Evolutionary conservation across 2,113 vertebrate genomes (phyloP).

Genomic region (Callionymus lyra): DNA sequence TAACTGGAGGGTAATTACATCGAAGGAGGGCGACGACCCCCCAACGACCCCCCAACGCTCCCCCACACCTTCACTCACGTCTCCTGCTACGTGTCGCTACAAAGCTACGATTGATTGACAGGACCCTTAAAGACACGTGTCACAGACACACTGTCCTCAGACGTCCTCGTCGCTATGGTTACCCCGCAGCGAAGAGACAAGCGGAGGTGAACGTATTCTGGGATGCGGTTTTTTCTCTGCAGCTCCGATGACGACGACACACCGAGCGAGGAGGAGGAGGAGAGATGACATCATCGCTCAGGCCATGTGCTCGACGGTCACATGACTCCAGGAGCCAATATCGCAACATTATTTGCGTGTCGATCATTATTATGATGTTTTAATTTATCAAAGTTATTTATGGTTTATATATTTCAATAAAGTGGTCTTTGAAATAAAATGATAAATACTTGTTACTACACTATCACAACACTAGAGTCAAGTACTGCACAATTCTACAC

Average conservation of each 20-base stretch:
- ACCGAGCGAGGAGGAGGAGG: constrained; percentile 17
- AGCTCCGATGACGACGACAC: constrained; percentile 7
- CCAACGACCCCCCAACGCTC: constrained; percentile 10
- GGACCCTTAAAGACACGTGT: too few species aligned
- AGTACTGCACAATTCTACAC: too few species aligned
- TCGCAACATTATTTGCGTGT: too few species aligned
- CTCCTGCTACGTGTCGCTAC: not conserved
- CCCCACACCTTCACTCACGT: constrained; percentile 1
- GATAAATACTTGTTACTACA: too few species aligned
- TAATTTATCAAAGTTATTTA: too few species aligned
- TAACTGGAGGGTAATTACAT: constrained; percentile 28
- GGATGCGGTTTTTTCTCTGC: not conserved
- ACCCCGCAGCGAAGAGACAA: not conserved
- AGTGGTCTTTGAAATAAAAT: too few species aligned
- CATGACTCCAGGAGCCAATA: constrained; percentile 37
- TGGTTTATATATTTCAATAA: too few species aligned
- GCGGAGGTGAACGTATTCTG: too few species aligned
- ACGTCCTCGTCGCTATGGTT: not conserved
- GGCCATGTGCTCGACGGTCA: constrained; percentile 68
- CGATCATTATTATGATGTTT: too few species aligned
- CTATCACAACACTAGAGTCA: too few species aligned
- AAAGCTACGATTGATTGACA: too few species aligned
- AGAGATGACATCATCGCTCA: constrained; percentile 47
- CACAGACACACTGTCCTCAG: too few species aligned
- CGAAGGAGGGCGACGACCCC: constrained; percentile 3